These are phyloP conservation scores for Cnemophilus loriae DNA, from an alignment of 2,113 vertebrate species.

Conservation along the genomic window DNA sequence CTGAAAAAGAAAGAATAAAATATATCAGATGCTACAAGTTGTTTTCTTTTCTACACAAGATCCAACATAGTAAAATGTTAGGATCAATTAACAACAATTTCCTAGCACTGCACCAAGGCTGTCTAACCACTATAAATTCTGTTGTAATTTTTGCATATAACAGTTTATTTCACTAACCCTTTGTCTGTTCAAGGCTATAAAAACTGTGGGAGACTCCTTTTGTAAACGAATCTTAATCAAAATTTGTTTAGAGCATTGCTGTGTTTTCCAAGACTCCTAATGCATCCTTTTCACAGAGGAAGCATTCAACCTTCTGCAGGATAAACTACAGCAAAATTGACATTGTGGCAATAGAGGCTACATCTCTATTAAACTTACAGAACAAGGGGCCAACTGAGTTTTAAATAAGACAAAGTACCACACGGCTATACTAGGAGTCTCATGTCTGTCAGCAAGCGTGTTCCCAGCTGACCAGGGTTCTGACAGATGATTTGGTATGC, in stretches of 20 bases:
- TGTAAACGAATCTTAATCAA: not conserved
- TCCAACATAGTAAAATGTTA: not conserved
- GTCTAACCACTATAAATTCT: not conserved
- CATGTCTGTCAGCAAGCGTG: not conserved
- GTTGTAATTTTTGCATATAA: not conserved
- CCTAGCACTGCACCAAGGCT: not conserved
- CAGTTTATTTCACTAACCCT: not conserved
- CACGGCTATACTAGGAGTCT: not conserved
- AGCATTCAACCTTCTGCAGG: not conserved
- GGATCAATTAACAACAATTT: not conserved
- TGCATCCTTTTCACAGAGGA: not conserved
- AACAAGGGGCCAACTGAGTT: not conserved
- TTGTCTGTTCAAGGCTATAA: not conserved
- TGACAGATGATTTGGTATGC: not conserved
- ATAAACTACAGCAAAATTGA: not conserved
- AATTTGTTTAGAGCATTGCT: not conserved
- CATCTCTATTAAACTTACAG: slow-evolving; percentile 26
- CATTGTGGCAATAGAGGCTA: not conserved
- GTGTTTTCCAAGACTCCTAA: not conserved
- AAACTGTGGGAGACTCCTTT: not conserved
- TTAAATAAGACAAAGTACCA: slow-evolving; percentile 23
- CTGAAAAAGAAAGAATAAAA: not conserved
- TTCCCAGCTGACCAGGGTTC: not conserved
- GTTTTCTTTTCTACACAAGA: not conserved
- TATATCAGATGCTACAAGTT: not conserved